Evolutionary conservation across 2,888 invertebrate genomes (phyloP).

Genomic region (Pheosia gnoma): DNA sequence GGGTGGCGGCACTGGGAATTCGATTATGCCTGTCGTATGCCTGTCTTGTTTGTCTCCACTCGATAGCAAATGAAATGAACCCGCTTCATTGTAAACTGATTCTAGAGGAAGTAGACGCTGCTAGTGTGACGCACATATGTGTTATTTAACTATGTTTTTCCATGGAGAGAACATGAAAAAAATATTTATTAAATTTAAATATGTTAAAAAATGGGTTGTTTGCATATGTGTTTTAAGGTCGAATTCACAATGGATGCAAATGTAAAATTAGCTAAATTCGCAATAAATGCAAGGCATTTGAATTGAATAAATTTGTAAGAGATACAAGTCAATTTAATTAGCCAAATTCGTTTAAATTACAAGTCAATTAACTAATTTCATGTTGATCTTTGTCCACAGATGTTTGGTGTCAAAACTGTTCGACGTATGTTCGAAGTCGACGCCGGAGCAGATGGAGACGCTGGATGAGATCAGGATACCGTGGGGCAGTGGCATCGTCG

Average conservation of each 20-base stretch:
- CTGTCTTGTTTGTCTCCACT: conserved; percentile 50
- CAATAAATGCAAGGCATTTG: too few relatives aligned
- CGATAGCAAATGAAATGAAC: conserved; percentile 41
- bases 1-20: conserved; percentile 52
- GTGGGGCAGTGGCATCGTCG: conserved; percentile 98
- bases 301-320: too few relatives aligned
- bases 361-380: not conserved
- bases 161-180: too few relatives aligned
- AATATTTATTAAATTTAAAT: too few relatives aligned
- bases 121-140: not conserved
- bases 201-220: too few relatives aligned
- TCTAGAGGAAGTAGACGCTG: not conserved
- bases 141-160: not conserved
- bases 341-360: too few relatives aligned
- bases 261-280: too few relatives aligned
- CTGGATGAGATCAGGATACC: conserved; percentile 96
- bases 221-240: too few relatives aligned
- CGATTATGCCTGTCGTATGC: conserved; percentile 60
- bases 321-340: too few relatives aligned
- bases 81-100: conserved; percentile 11
- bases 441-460: conserved; percentile 95
- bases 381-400: conserved; percentile 70
- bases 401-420: conserved; percentile 96
- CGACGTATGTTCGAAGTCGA: conserved; percentile 97
- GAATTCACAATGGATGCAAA: too few relatives aligned